Conservation (phyloP, 2,888 invertebrate species). For the Mimachlamys varia region DNA sequence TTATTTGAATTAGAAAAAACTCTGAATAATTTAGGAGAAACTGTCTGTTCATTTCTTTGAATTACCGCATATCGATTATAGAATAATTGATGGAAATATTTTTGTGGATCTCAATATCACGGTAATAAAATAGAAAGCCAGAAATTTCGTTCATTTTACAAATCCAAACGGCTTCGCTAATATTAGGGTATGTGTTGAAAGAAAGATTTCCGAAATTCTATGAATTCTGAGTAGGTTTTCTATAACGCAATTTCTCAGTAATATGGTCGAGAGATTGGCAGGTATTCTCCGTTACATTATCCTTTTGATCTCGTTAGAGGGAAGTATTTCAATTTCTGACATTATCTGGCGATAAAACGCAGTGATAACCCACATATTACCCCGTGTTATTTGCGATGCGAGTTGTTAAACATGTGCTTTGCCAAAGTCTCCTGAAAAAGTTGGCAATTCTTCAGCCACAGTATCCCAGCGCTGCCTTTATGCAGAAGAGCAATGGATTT, state of each 20-base stretch:
- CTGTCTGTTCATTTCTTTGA: constrained; percentile 10
- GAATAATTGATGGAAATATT: background rate
- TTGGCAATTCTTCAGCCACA: background rate
- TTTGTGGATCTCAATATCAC: background rate
- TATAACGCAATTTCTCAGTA: constrained; percentile 11
- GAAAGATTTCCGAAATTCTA: constrained; percentile 6
- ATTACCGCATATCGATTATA: background rate
- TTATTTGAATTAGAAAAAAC: background rate
- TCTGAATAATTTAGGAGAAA: background rate
- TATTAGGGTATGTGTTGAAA: constrained; percentile 9
- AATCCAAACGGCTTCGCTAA: background rate
- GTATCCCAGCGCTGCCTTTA: background rate
- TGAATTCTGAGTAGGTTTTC: constrained; percentile 31
- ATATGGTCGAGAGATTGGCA: background rate
- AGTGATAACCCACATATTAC: background rate
- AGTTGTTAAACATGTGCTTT: background rate
- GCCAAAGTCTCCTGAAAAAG: background rate
- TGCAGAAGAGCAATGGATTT: background rate
- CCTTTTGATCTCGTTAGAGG: background rate
- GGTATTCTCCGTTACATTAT: background rate
- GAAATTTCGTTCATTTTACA: background rate
- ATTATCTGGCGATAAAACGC: constrained; percentile 12
- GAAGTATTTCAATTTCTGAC: constrained; percentile 21
- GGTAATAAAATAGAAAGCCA: constrained; percentile 6
- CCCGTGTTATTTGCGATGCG: background rate